Base-by-base conservation (phyloP, 2,113 vertebrate genomes). In the Haemorhous mexicanus region DNA sequence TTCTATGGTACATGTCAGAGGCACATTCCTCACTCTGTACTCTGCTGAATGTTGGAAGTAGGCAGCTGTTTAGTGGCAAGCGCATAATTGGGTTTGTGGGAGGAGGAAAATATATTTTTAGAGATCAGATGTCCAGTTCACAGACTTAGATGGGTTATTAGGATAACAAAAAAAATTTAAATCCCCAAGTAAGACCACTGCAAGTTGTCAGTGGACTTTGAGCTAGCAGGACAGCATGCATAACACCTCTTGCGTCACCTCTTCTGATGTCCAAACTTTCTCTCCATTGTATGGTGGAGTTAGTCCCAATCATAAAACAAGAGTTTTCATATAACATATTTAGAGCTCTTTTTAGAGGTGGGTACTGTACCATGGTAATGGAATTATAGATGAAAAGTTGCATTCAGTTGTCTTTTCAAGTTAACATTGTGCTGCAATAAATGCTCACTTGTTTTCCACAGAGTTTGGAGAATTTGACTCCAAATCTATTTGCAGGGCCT, bases 51-150 rank as follows among this genome's bases (percentile, higher is more conserved):
- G 26, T 44, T 96, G 78, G 72, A 88, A 84, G 22, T 30, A 77
- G 64, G 67, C 82, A 94, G 82, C 87, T 96, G 86, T 85, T 93
- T n/a, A 84, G 81, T 80, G 79, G 52, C 52, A 95, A 87, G 69
- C 16, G 28, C 18, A 47, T 90, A 70, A 61, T 44, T 87, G 21
- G 13, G 85, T 75, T 78, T 70, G 47, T 80, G 63, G 33, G 37
- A 52, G 37, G 13, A 37, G 41, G 7, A 24, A 74, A 58, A 49
- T 32, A 3, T 12, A 22, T 33, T 81, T 90, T 78, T 44, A 87
- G 79, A 84, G 44, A 59, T 90, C 76, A 91, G 43, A 67, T 68
- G 53, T 82, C 75, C 50, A 49, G 21, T 28, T 95, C 39, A 79
- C 62, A 63, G 61, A 89, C 89, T 55, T 52, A 85, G 53, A 46